Evolutionary conservation across 2,888 invertebrate genomes (phyloP).

Genomic region (Drosophila limbata): DNA sequence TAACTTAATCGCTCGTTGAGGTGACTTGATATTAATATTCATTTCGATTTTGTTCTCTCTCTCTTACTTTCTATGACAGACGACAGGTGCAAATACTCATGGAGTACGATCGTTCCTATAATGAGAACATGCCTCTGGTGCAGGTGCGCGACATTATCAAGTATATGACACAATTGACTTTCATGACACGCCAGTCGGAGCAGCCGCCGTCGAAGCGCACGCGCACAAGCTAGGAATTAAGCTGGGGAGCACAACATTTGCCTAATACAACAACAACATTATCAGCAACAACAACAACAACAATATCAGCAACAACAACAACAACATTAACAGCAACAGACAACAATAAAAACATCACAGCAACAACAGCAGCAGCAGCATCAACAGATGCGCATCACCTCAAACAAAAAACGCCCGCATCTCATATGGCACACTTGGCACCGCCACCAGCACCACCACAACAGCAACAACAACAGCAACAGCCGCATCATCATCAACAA

Average conservation of each 20-base stretch:
- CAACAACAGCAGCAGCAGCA: slow-evolving; percentile 34
- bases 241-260: slow-evolving; percentile 86
- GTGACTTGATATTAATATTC: neutral
- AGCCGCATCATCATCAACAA: slow-evolving; percentile 18
- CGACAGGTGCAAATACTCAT: slow-evolving; percentile 91
- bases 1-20: neutral
- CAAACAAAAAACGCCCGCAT: slow-evolving; percentile 30
- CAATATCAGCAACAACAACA: slow-evolving; percentile 35
- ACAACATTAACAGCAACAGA: slow-evolving; percentile 17
- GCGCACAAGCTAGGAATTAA: slow-evolving; percentile 86
- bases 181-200: slow-evolving; percentile 89
- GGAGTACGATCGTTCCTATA: slow-evolving; percentile 90
- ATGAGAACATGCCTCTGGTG: slow-evolving; percentile 91
- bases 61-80: slow-evolving; percentile 86
- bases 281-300: slow-evolving; percentile 36
- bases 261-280: slow-evolving; percentile 70
- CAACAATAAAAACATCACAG: slow-evolving; percentile 32
- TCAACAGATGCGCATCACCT: slow-evolving; percentile 46
- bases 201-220: slow-evolving; percentile 85
- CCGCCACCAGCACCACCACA: slow-evolving; percentile 60
- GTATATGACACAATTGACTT: slow-evolving; percentile 94
- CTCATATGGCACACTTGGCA: slow-evolving; percentile 56
- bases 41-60: neutral
- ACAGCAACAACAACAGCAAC: slow-evolving; percentile 49
- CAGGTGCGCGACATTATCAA: slow-evolving; percentile 93